Conservation (phyloP, 2,797 vertebrate species). For the Hydrocynus forskahlii region DNA sequence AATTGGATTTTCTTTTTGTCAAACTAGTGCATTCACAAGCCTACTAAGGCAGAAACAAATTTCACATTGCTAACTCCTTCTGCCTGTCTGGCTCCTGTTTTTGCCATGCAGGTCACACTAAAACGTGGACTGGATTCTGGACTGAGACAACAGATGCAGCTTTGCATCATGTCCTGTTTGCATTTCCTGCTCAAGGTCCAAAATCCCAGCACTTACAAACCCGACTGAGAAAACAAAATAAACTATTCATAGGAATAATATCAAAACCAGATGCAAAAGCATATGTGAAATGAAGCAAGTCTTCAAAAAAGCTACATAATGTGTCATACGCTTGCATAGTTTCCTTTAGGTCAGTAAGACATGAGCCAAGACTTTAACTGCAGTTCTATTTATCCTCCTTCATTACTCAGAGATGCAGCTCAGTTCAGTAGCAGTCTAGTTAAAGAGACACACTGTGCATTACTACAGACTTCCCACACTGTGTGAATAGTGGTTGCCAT, state of each 20-base stretch:
- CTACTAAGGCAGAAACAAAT: conserved; percentile 87
- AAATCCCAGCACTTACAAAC: background rate
- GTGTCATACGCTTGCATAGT: too few relatives aligned
- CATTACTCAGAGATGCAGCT: background rate
- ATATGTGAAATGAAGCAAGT: background rate
- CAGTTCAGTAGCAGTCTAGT: background rate
- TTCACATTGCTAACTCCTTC: conserved; percentile 81
- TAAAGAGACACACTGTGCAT: background rate
- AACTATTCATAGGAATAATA: background rate
- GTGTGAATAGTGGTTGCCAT: background rate
- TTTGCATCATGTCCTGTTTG: background rate
- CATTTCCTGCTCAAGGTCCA: background rate
- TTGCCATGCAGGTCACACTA: conserved; percentile 70
- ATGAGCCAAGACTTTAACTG: background rate
- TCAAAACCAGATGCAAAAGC: background rate
- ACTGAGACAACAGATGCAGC: background rate
- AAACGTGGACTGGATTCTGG: conserved; percentile 67
- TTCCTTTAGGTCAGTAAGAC: background rate
- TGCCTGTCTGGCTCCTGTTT: conserved; percentile 84
- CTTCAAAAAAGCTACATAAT: background rate
- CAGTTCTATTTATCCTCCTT: background rate
- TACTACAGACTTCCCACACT: background rate
- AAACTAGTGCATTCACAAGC: conserved; percentile 76
- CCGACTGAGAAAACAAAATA: background rate
- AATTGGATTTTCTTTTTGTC: conserved; percentile 37